Percentiles rank a stretch among this genome's conserved stretches.
Evolutionary conservation across 2,113 vertebrate species (phyloP).

Genomic region (Oreocharis arfaki): DNA sequence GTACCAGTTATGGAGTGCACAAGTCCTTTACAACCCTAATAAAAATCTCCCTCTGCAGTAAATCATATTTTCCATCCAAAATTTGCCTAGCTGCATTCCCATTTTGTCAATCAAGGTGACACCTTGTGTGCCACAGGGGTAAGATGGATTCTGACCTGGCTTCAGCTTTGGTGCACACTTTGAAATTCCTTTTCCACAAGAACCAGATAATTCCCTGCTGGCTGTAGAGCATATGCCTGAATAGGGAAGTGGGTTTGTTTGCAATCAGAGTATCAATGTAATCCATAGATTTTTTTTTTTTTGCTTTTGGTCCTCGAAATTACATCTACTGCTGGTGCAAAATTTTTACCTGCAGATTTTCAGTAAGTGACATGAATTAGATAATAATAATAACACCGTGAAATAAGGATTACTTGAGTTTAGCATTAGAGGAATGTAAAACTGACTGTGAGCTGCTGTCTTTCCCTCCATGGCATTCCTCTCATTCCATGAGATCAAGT

Average conservation of each 20-base stretch:
- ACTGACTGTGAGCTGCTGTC: not conserved
- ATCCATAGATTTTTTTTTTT: not conserved
- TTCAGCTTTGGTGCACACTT: not conserved
- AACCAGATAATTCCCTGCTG: not conserved
- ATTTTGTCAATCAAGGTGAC: not conserved
- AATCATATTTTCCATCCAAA: not conserved
- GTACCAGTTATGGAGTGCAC: not conserved
- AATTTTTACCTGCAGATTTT: not conserved
- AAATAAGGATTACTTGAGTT: not conserved
- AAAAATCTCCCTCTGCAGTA: not conserved
- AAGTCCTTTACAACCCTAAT: not conserved
- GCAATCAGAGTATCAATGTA: not conserved
- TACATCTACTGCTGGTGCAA: not conserved
- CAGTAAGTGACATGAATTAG: not conserved
- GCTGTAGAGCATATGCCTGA: not conserved
- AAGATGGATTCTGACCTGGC: not conserved
- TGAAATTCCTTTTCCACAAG: not conserved
- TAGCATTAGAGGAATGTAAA: not conserved
- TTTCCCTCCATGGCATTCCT: not conserved
- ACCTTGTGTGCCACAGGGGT: accelerated
- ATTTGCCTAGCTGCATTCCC: not conserved
- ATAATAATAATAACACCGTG: not conserved
- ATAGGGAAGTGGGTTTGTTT: not conserved
- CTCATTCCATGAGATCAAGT: not conserved
- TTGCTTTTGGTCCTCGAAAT: not conserved